These are phyloP conservation scores for Ceratosolen fusciceps DNA, from an alignment of 1,140 invertebrate species.

Conservation along the genomic window DNA sequence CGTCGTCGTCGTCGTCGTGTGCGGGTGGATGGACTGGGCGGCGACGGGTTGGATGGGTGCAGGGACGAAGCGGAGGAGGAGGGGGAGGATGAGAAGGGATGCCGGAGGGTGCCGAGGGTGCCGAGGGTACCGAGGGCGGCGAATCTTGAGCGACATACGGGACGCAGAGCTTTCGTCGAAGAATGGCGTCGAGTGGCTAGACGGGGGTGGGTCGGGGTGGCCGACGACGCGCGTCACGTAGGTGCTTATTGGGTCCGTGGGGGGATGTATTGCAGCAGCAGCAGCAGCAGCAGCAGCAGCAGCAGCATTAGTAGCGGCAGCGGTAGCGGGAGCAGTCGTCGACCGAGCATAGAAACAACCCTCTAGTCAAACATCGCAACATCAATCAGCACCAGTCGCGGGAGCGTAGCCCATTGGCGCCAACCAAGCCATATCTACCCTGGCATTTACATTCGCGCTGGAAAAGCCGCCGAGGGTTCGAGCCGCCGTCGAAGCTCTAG, in stretches of 20 bases:
- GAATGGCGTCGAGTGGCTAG: slow-evolving; percentile 60
- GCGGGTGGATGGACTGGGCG: no score
- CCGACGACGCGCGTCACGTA: not conserved
- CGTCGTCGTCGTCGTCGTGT: no score
- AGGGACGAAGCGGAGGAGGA: not conserved
- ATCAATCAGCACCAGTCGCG: slow-evolving; percentile 73
- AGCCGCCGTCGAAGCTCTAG: slow-evolving; percentile 16
- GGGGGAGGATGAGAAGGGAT: no score
- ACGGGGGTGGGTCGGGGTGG: slow-evolving; percentile 45
- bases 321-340: slow-evolving; percentile 44
- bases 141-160: slow-evolving; percentile 64
- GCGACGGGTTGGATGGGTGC: no score
- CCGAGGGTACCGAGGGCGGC: no score
- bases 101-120: not conserved
- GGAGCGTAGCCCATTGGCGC: slow-evolving; percentile 53
- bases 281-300: no score
- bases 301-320: no score
- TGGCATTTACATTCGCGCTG: slow-evolving; percentile 47
- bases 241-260: slow-evolving; percentile 70
- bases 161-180: slow-evolving; percentile 58
- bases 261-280: no score
- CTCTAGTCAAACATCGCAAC: slow-evolving; percentile 72
- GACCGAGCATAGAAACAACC: slow-evolving; percentile 60
- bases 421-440: slow-evolving; percentile 68
- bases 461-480: slow-evolving; percentile 5